phyloP scores from a whole-genome alignment of 1,140 invertebrate species.

The Drosophila arizonae region DNA sequence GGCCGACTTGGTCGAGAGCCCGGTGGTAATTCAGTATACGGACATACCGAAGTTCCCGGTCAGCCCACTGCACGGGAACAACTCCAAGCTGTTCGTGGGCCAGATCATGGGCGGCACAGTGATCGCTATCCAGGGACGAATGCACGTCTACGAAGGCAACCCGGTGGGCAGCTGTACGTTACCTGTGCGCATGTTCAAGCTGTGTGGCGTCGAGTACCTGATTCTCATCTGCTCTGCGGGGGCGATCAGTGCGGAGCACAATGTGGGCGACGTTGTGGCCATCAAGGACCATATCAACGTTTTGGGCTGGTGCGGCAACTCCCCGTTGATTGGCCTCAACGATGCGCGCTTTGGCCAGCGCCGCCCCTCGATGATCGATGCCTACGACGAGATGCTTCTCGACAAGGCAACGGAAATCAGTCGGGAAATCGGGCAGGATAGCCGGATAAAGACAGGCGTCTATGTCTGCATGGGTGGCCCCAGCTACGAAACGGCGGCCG shows the following conservation, averaged over 20 bases:
- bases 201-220: conserved; percentile 93
- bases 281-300: conserved; percentile 98
- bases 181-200: conserved; percentile 96
- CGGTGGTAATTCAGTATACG: conserved; percentile 90
- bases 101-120: conserved; percentile 89
- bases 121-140: conserved; percentile 96
- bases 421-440: conserved; percentile 87
- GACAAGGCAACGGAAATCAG: conserved; percentile 88
- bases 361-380: conserved; percentile 93
- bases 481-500: conserved; percentile 95
- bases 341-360: conserved; percentile 96
- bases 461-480: conserved; percentile 96
- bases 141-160: conserved; percentile 98
- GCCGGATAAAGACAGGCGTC: conserved; percentile 91
- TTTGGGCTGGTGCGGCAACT: conserved; percentile 91
- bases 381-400: conserved; percentile 90
- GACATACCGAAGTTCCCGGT: conserved; percentile 95
- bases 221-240: conserved; percentile 97
- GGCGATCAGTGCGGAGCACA: conserved; percentile 91
- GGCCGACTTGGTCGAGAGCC: conserved; percentile 89
- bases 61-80: conserved; percentile 93
- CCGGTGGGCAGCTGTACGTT: conserved; percentile 89
- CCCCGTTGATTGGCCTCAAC: conserved; percentile 95
- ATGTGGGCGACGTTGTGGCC: conserved; percentile 97
- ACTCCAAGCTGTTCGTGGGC: conserved; percentile 94